Percentiles rank a stretch among this genome's conserved stretches.
Conservation (phyloP, 1,140 invertebrate genomes). For the Cyclargus thomasi region DNA sequence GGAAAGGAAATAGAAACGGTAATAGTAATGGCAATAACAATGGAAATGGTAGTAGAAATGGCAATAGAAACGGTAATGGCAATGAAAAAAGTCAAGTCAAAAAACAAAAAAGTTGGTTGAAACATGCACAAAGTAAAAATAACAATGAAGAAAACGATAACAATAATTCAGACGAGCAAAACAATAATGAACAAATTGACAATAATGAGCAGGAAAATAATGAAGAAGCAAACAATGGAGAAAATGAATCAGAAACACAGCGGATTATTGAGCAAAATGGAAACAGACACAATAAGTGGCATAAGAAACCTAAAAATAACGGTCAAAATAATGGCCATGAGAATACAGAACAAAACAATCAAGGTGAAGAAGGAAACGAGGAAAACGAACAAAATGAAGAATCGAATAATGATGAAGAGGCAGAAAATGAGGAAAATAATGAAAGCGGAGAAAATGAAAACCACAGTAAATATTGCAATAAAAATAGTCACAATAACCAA, state of each 20-base stretch:
- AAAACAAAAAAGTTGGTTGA: not conserved
- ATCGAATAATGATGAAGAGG: constrained; percentile 13
- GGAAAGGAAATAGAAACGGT: not conserved
- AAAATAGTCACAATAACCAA: not conserved
- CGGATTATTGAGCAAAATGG: not conserved
- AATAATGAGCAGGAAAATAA: constrained; percentile 1
- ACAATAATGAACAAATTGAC: not conserved
- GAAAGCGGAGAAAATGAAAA: not conserved
- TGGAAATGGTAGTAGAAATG: not conserved
- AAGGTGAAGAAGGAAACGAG: not conserved
- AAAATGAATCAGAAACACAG: not conserved
- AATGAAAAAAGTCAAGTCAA: not conserved
- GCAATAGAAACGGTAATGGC: not conserved
- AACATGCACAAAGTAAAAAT: not conserved
- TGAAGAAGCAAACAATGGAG: not conserved
- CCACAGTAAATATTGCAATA: not conserved
- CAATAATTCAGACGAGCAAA: constrained; percentile 14
- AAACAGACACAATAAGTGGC: not conserved
- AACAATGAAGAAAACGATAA: constrained; percentile 9
- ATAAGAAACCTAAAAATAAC: not conserved
- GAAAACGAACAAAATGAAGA: constrained; percentile 17
- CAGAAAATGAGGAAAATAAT: constrained; percentile 10
- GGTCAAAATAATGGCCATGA: not conserved
- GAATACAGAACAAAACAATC: not conserved
- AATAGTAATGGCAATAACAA: not conserved